These are phyloP conservation scores for Equus quagga DNA, from an alignment of 2,113 vertebrate genomes.

Conservation along the genomic window DNA sequence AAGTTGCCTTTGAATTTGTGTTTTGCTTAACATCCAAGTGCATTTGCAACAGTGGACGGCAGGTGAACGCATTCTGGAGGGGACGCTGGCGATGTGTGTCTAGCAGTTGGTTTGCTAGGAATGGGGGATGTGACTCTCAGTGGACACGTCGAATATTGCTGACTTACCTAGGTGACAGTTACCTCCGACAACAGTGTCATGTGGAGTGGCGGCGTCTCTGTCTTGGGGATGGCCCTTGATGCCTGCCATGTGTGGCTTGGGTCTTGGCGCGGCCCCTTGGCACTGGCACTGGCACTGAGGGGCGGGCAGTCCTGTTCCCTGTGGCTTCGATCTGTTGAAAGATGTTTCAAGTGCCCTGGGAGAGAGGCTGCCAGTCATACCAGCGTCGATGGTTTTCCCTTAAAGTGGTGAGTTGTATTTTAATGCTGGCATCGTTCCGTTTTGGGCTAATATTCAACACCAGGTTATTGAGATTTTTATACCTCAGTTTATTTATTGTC, in stretches of 20 bases:
- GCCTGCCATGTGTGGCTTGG: fast-evolving
- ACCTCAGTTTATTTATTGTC: neutral
- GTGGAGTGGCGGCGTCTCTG: no score
- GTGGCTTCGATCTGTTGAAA: neutral
- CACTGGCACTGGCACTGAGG: neutral
- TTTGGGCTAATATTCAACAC: neutral
- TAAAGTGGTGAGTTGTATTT: neutral
- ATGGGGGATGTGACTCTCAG: fast-evolving
- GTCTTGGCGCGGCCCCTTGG: neutral
- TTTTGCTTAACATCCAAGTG: neutral
- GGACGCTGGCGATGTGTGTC: fast-evolving
- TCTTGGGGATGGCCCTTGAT: neutral
- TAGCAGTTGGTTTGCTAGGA: neutral
- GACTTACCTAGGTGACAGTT: no score
- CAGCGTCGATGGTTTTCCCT: neutral
- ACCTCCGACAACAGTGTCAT: neutral
- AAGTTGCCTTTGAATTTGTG: neutral
- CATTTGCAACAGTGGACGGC: neutral
- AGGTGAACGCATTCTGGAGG: neutral
- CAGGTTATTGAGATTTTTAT: neutral
- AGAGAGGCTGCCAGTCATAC: neutral
- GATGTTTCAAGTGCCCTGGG: no score
- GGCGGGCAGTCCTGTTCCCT: neutral
- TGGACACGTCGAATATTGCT: no score
- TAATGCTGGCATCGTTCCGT: neutral